Evolutionary conservation across 2,797 vertebrate species (phyloP).

Genomic region (Centroberyx gerrardi): DNA sequence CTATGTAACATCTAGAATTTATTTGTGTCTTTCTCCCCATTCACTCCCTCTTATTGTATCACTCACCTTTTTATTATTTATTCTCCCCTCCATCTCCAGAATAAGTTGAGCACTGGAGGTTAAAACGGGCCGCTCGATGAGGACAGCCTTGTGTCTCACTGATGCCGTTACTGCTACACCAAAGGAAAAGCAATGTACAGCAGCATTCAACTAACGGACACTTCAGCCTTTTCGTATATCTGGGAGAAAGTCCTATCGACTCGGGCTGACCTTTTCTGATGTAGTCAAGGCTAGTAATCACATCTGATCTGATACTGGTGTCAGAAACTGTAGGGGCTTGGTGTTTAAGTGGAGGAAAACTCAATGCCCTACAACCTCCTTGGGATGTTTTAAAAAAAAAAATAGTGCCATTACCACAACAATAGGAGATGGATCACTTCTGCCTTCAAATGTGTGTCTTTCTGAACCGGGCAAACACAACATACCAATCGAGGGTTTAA

Average conservation of each 20-base stretch:
- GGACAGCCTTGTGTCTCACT: slow-evolving; percentile 4
- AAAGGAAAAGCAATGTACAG: slow-evolving; percentile 7
- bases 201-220: slow-evolving; percentile 26
- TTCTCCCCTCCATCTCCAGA: slow-evolving; percentile 55
- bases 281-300: background rate
- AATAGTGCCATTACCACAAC: slow-evolving; percentile 19
- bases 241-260: slow-evolving; percentile 4
- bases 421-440: slow-evolving; percentile 1
- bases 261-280: slow-evolving; percentile 6
- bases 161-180: slow-evolving; percentile 11
- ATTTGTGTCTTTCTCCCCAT: too few relatives aligned
- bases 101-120: slow-evolving; percentile 75
- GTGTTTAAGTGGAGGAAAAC: background rate
- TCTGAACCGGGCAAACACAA: background rate
- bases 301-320: background rate
- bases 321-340: slow-evolving; percentile 1
- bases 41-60: background rate
- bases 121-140: slow-evolving; percentile 52
- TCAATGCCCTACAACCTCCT: slow-evolving; percentile 4
- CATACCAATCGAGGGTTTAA: background rate
- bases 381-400: slow-evolving; percentile 39
- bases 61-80: background rate
- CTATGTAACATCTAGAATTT: too few relatives aligned
- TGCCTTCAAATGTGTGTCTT: background rate
- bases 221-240: slow-evolving; percentile 4